Percentiles rank a stretch among this genome's conserved stretches.
Conservation (phyloP, 2,113 vertebrate species). For the Ophiodon elongatus region DNA sequence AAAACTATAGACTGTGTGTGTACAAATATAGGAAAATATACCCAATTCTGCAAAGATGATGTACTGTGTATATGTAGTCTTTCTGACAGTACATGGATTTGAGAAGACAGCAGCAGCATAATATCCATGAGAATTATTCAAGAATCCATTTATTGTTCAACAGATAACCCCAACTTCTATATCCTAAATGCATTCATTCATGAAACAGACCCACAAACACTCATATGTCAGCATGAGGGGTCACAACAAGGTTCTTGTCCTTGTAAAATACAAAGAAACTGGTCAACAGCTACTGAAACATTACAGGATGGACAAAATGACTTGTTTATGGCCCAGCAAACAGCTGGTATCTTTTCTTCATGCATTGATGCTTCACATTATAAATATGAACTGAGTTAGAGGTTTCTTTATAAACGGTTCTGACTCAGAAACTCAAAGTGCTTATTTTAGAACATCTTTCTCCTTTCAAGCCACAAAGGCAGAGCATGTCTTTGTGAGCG, state of each 20-base stretch:
- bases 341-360: conserved; percentile 41
- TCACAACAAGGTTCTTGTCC: neutral
- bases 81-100: too few relatives aligned
- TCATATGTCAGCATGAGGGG: neutral
- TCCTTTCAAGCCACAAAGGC: conserved; percentile 60
- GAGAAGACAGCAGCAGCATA: neutral
- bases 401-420: conserved; percentile 40
- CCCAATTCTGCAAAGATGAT: too few relatives aligned
- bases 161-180: neutral
- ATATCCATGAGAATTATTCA: neutral
- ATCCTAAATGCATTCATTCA: neutral
- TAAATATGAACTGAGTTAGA: conserved; percentile 46
- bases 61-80: too few relatives aligned
- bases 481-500: conserved; percentile 70
- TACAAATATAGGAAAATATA: too few relatives aligned
- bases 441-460: conserved; percentile 66
- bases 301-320: conserved; percentile 9
- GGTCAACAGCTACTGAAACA: conserved; percentile 18
- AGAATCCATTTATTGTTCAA: neutral
- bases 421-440: conserved; percentile 41
- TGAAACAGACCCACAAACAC: neutral
- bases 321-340: conserved; percentile 12
- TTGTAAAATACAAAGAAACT: conserved; percentile 20
- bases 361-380: conserved; percentile 37
- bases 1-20: too few relatives aligned